phyloP scores from a whole-genome alignment of 53 echinoderm and acorn worm species.

The Mesocentrotus franciscanus region DNA sequence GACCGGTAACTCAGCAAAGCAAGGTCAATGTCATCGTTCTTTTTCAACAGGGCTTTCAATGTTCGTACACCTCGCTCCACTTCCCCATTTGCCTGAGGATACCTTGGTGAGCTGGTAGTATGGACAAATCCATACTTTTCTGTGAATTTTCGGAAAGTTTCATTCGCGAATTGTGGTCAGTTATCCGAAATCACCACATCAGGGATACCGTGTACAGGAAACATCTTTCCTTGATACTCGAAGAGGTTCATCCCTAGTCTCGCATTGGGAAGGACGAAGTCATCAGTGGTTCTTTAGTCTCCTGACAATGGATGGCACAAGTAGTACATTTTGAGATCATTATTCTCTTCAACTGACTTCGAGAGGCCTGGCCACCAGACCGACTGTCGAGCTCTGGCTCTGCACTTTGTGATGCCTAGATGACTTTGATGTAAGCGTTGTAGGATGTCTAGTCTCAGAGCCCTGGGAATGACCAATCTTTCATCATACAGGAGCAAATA shows the following conservation, averaged over 20 bases:
- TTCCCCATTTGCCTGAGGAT: constrained; percentile 74
- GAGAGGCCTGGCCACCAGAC: constrained; percentile 83
- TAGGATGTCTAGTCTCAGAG: no score
- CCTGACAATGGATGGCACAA: constrained; percentile 65
- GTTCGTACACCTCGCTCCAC: constrained; percentile 54
- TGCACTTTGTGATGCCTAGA: no score
- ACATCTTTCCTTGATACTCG: no score
- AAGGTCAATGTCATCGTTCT: constrained; percentile 16
- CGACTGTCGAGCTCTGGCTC: constrained; percentile 64
- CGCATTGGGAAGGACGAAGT: constrained; percentile 60
- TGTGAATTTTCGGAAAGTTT: no score
- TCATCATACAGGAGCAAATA: no score
- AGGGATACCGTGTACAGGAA: no score
- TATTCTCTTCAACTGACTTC: constrained; percentile 58
- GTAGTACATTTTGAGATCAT: constrained; percentile 19
- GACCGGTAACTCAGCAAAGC: neutral
- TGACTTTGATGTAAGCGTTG: no score
- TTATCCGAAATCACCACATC: no score
- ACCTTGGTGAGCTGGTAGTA: constrained; percentile 70
- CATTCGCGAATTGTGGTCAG: no score
- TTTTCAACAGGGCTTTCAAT: neutral
- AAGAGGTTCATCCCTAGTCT: no score
- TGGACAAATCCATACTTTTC: constrained; percentile 71
- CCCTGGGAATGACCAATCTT: no score
- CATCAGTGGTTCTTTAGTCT: constrained; percentile 62